Evolutionary conservation across 2,113 vertebrate species (phyloP).

Genomic region (Macroglossus sobrinus): DNA sequence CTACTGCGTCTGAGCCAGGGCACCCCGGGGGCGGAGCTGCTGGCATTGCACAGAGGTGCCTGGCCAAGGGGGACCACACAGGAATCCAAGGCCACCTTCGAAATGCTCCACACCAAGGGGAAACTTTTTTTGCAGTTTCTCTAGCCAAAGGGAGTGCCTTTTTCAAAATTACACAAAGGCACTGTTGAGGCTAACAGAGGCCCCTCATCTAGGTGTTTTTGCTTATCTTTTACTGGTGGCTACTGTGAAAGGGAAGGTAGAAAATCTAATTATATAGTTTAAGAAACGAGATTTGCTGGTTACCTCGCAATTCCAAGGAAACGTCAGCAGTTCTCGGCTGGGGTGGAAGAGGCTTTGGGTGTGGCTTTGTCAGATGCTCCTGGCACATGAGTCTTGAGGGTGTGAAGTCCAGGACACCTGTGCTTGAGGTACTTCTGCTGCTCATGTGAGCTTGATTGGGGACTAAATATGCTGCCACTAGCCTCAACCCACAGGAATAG

Average conservation of each 20-base stretch:
- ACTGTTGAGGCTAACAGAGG: background rate
- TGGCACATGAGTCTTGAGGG: background rate
- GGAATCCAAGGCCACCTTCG: background rate
- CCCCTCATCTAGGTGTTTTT: background rate
- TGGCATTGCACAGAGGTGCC: background rate
- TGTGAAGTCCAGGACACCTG: accelerated
- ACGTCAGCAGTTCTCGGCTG: background rate
- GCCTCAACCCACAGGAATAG: background rate
- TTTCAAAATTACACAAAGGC: background rate
- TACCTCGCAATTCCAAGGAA: background rate
- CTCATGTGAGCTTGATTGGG: background rate
- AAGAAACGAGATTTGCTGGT: background rate
- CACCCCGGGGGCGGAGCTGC: background rate
- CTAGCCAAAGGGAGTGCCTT: background rate
- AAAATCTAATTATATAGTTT: background rate
- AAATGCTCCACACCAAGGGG: background rate
- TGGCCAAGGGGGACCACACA: accelerated
- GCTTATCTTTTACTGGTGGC: background rate
- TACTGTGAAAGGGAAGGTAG: background rate
- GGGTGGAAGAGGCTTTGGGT: background rate
- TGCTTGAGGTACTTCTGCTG: accelerated
- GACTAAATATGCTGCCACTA: no score
- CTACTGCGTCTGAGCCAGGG: background rate
- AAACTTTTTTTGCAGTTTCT: background rate
- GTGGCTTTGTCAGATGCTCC: background rate